Base-by-base conservation (phyloP, 2,797 vertebrate species). In the Nyctibius grandis region DNA sequence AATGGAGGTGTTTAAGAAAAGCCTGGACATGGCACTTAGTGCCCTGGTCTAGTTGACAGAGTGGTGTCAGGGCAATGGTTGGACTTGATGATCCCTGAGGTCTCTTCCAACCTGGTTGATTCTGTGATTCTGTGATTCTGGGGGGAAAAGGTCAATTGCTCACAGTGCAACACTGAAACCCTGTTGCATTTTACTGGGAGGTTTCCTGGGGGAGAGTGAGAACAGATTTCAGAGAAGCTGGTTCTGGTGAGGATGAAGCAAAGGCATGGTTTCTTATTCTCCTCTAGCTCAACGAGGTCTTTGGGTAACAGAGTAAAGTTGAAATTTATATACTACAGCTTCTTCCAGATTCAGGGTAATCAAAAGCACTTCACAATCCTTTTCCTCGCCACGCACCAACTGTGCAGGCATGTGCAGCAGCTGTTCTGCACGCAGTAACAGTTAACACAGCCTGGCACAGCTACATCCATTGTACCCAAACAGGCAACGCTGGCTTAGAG, bases 401-500 rank as follows among this genome's bases (percentile, higher is more conserved):
- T 9, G 9, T 20, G 34, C 36, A 60, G 50, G 40, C 20, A 74
- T 63, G 75, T 2, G 5, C 63, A 67, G 75, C 29, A 54, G 19
- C 33, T 6, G 0, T 23, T 45, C 21, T 8, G 3, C 15, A 11
- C 6, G 20, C 42, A 61, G 0, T 23, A 51, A 47, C 1, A 48
- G n/a, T 19, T 65, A 74, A 48, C 19, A 5, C 13, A 61, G 38
- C 42, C 56, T 38, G 54, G 38, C 28, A 50, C 15, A 9, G 3
- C 20, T 3, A 79, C 70, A 63, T 23, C 12, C 7, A 6, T 42
- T 60, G 22, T 38, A 88, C 2, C 48, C 34, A 42, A 65, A n/a
- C 16, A 78, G 38, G 33, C 22, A 11, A 7, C 1, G 6, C 3
- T 40, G 34, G 51, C 34, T 75, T 48, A 72, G 40, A 56, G n/a